Percentiles rank a stretch among this genome's conserved stretches.
Conservation (phyloP, 2,113 vertebrate species). For the Canis aureus region DNA sequence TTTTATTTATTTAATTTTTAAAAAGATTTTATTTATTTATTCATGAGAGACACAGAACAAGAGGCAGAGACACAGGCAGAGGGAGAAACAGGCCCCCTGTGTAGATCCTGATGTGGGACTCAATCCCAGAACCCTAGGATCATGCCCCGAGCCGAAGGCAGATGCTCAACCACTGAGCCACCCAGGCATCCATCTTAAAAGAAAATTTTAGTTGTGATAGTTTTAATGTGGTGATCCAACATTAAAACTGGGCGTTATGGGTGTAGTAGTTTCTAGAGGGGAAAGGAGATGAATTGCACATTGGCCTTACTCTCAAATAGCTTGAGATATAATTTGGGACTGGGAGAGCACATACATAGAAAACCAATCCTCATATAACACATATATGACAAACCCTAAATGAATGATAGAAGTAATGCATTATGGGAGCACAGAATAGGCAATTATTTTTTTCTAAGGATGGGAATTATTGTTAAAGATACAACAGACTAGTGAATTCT, state of each 20-base stretch:
- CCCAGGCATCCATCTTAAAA: background rate
- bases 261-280: background rate
- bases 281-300: background rate
- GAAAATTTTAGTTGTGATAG: background rate
- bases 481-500: background rate
- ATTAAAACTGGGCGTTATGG: background rate
- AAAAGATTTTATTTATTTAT: too few relatives aligned
- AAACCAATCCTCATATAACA: background rate
- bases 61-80: too few relatives aligned
- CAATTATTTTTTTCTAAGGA: background rate
- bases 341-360: background rate
- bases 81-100: too few relatives aligned
- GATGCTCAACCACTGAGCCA: too few relatives aligned
- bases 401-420: background rate
- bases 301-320: background rate
- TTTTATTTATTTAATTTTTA: too few relatives aligned
- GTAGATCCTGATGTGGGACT: too few relatives aligned
- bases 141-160: too few relatives aligned
- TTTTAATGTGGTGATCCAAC: constrained; percentile 1
- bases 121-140: too few relatives aligned
- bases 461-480: background rate
- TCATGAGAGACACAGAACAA: too few relatives aligned
- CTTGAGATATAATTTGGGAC: background rate
- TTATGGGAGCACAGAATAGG: background rate
- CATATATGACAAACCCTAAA: background rate